Percentiles rank a stretch among this genome's conserved stretches.
Evolutionary conservation across 37 sponge, comb jelly and placozoan species (phyloP).

Genomic region (Geodia barretti): DNA sequence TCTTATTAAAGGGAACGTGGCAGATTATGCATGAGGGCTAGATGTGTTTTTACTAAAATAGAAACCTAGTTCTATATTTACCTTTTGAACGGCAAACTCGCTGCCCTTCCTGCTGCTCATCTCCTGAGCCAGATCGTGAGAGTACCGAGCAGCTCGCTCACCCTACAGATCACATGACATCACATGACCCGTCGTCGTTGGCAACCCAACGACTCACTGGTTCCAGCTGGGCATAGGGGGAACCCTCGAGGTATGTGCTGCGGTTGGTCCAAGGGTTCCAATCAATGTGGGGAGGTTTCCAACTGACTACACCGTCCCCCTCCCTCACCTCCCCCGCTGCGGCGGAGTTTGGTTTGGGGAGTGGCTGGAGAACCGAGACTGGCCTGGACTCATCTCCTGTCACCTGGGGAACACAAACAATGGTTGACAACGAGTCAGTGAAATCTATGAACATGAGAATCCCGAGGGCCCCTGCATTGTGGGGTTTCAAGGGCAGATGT

Average conservation of each 20-base stretch:
- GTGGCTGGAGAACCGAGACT: constrained; percentile 30
- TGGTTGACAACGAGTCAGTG: too few species aligned
- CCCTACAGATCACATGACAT: constrained; percentile 17
- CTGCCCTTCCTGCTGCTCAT: constrained; percentile 4
- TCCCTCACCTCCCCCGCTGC: neutral
- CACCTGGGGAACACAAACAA: constrained; percentile 9
- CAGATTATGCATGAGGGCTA: too few species aligned
- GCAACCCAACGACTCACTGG: constrained; percentile 5
- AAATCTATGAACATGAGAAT: too few species aligned
- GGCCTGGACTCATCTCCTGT: constrained; percentile 10
- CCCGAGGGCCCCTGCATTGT: too few species aligned
- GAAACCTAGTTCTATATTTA: neutral
- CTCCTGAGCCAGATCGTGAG: constrained; percentile 21
- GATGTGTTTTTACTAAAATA: too few species aligned
- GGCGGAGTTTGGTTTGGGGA: constrained; percentile 10
- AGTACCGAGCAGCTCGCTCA: constrained; percentile 16
- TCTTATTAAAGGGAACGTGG: too few species aligned
- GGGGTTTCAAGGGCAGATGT: too few species aligned
- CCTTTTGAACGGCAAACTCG: constrained; percentile 27
- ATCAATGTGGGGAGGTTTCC: constrained; percentile 68
- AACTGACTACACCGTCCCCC: constrained; percentile 35
- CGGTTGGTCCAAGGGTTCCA: constrained; percentile 77
- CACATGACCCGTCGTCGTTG: neutral
- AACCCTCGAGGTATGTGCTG: constrained; percentile 27
- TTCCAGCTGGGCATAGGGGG: constrained; percentile 27